Base-by-base conservation (phyloP, 2,113 vertebrate genomes). In the Cephalopterus ornatus region DNA sequence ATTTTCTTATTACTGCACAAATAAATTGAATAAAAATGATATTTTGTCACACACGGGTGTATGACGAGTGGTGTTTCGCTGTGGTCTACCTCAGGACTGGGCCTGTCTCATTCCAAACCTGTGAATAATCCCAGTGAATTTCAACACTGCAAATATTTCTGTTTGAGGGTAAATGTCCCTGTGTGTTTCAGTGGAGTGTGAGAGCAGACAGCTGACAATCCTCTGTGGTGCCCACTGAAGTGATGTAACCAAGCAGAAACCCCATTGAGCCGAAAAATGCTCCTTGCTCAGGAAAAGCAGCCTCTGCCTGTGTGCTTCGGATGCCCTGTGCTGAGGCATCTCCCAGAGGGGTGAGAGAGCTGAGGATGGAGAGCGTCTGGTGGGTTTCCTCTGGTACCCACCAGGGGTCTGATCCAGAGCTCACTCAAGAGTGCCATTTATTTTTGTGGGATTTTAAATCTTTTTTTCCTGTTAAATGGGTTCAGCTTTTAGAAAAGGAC, bases 51-150 rank as follows among this genome's bases (percentile, higher is more conserved):
- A 42, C 17, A 28, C 11, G 66, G 37, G 41, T 32, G 11, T 66
- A 9, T 5, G 28, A 73, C 0, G 3, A 55, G 42, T 20, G 18
- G 10, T 18, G 5, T 53, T 80, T 76, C 0, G 0, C 52, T 35
- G 53, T 24, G 58, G 8, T 21, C 5, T 44, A 22, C 49, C 68
- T 15, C 56, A 44, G 41, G 23, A 52, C 17, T 39, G 46, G 30
- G 18, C 41, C 47, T 2, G 3, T 37, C 23, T 68, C 39, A 41
- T 72, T 55, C 78, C 35, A 88, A 85, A 65, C 44, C 15, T 63
- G 42, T 81, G 53, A 80, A 62, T 56, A 83, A 84, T 27, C 19
- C 27, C 49, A 35, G 37, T 1, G 16, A 49, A 58, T 80, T 55
- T 30, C n/a, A 73, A 27, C 19, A 71, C 14, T 80, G 49, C 44